Conservation (phyloP, 2,888 invertebrate species). For the Campopleginae sp. region DNA sequence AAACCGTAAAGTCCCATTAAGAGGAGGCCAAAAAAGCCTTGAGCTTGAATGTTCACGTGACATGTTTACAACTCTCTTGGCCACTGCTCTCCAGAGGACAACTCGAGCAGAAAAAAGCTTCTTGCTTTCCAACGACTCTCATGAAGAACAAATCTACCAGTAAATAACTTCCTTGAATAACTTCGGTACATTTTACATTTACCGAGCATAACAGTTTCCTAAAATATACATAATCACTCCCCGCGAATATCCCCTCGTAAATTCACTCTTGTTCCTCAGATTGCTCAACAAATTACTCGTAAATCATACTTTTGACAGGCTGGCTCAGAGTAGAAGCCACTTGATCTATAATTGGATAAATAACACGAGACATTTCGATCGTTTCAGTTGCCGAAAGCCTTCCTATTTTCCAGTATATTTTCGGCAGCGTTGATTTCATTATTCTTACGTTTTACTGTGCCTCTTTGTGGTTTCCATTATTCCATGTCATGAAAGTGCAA, state of each 20-base stretch:
- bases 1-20: background rate
- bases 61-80: conserved; percentile 21
- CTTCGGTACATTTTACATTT: conserved; percentile 4
- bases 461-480: background rate
- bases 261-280: conserved; percentile 1
- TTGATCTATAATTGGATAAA: background rate
- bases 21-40: background rate
- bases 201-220: background rate
- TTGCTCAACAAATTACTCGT: conserved; percentile 2
- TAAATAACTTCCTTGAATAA: conserved; percentile 25
- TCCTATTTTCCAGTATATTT: background rate
- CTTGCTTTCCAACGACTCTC: conserved; percentile 13
- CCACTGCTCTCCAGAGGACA: conserved; percentile 31
- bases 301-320: conserved; percentile 11
- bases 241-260: background rate
- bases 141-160: conserved; percentile 3
- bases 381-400: background rate
- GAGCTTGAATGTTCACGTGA: conserved; percentile 30
- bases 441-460: background rate
- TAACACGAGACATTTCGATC: background rate
- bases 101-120: conserved; percentile 18
- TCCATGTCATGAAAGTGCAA: background rate
- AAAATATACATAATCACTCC: conserved; percentile 20
- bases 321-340: background rate
- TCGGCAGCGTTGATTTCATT: background rate